Conservation (phyloP, 1,140 invertebrate species). For the Ooceraea biroi region DNA sequence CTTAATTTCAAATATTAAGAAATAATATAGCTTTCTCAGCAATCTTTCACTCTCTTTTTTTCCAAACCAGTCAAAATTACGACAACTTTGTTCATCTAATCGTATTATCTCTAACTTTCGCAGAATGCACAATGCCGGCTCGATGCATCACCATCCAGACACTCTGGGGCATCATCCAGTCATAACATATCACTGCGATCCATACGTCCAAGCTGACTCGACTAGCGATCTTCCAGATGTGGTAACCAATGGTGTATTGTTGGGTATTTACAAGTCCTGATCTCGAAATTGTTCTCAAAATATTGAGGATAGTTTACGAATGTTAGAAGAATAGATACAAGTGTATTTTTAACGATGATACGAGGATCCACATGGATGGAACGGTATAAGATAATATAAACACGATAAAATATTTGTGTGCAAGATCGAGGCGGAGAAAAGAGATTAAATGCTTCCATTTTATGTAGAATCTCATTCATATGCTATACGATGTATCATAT, state of each 20-base stretch:
- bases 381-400: neutral
- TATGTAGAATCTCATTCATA: constrained; percentile 6
- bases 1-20: neutral
- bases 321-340: neutral
- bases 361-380: neutral
- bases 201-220: constrained; percentile 78
- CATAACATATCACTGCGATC: constrained; percentile 84
- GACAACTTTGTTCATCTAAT: constrained; percentile 1
- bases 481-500: neutral
- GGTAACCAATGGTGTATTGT: constrained; percentile 85
- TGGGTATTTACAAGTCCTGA: constrained; percentile 83
- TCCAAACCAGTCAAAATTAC: too few relatives aligned
- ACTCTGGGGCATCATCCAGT: constrained; percentile 83
- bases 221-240: constrained; percentile 85
- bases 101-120: constrained; percentile 27
- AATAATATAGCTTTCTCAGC: too few relatives aligned
- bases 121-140: constrained; percentile 71
- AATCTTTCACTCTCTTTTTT: too few relatives aligned
- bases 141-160: constrained; percentile 61
- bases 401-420: neutral
- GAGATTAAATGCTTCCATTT: neutral
- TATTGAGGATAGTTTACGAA: neutral
- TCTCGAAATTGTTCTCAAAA: neutral
- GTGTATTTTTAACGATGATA: neutral
- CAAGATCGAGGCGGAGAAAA: neutral